These are phyloP conservation scores for Acanthopleura granulata DNA, from an alignment of 2,888 invertebrate genomes.

Conservation along the genomic window DNA sequence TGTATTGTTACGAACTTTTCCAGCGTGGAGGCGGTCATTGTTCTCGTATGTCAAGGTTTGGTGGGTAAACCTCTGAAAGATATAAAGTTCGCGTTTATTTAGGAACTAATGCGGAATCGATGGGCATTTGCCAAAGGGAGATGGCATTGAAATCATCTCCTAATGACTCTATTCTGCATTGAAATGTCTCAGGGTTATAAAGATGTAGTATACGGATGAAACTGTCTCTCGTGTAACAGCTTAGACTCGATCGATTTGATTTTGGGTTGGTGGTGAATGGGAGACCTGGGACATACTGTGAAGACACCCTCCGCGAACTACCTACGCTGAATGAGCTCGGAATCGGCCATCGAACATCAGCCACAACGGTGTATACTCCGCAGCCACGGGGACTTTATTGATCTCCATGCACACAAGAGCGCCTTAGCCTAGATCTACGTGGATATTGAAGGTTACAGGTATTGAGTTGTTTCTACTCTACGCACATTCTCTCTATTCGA, in stretches of 20 bases:
- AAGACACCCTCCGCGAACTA: not conserved
- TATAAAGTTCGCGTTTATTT: slow-evolving; percentile 4
- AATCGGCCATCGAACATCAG: not conserved
- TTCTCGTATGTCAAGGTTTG: not conserved
- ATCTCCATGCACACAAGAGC: not conserved
- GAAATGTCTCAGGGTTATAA: too few species aligned
- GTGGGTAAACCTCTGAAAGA: not conserved
- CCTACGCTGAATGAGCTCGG: not conserved
- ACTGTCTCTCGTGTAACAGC: not conserved
- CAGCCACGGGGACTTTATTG: not conserved
- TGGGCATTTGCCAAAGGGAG: not conserved
- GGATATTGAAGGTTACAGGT: not conserved
- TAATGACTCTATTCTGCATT: not conserved
- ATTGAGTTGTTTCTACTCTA: not conserved
- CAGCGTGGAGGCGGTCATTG: not conserved
- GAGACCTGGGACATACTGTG: not conserved
- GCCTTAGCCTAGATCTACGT: slow-evolving; percentile 1
- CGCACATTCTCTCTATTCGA: not conserved
- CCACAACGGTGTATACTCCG: not conserved
- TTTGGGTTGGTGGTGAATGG: not conserved
- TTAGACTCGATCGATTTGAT: not conserved
- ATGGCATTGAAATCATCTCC: slow-evolving; percentile 7
- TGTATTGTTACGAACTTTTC: not conserved
- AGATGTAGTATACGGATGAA: not conserved
- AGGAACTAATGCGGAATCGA: slow-evolving; percentile 1